Evolutionary conservation across 2,888 invertebrate species (phyloP).

Genomic region (Heteropelma amictum): DNA sequence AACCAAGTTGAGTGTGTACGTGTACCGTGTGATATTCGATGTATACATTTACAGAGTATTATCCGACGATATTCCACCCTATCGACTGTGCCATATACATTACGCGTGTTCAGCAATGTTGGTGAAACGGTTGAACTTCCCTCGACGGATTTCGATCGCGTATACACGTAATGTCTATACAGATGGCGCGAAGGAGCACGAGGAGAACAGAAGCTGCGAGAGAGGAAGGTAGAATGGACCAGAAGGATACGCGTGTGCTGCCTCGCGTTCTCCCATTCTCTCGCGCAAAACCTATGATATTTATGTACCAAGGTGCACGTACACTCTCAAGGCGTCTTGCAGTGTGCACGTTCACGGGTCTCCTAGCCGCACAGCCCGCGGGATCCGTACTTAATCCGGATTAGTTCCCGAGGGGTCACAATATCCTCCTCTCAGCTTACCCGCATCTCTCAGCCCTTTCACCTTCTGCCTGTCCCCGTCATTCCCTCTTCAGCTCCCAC

Average conservation of each 20-base stretch:
- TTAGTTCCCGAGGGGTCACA: conserved; percentile 76
- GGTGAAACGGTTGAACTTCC: conserved; percentile 63
- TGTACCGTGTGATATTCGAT: conserved; percentile 12
- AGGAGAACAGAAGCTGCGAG: background rate
- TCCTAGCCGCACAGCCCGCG: conserved; percentile 71
- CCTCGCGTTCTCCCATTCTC: conserved; percentile 5
- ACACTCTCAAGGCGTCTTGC: conserved; percentile 27
- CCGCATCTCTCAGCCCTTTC: conserved; percentile 58
- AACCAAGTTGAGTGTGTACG: conserved; percentile 12
- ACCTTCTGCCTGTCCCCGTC: conserved; percentile 42
- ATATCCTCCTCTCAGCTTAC: conserved; percentile 72
- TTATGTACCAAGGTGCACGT: conserved; percentile 13
- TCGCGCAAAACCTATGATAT: conserved; percentile 12
- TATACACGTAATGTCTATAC: background rate
- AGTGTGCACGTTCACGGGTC: conserved; percentile 70
- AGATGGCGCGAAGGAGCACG: conserved; percentile 3
- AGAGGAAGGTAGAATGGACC: conserved; percentile 22
- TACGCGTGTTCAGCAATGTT: background rate
- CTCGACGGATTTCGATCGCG: conserved; percentile 62
- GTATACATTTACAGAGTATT: conserved; percentile 25
- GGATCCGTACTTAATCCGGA: conserved; percentile 77
- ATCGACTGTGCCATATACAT: background rate
- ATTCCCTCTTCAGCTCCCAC: conserved; percentile 20
- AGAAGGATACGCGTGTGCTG: conserved; percentile 34
- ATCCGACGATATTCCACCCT: conserved; percentile 23